These are phyloP conservation scores for Blera fallax DNA, from an alignment of 2,888 invertebrate species.

Conservation along the genomic window DNA sequence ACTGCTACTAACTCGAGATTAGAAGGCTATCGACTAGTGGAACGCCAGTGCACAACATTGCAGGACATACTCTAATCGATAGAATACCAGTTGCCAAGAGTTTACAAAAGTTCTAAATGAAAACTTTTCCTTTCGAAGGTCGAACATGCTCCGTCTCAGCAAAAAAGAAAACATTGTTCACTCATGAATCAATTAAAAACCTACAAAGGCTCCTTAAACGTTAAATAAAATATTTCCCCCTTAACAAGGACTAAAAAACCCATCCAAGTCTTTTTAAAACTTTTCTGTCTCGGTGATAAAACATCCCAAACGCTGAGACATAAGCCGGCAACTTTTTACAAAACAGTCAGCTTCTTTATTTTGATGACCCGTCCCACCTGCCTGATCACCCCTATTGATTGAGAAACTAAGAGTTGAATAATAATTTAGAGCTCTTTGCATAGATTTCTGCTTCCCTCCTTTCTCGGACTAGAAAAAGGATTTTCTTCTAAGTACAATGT, in stretches of 20 bases:
- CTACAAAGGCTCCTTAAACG: background rate
- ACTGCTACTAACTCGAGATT: too few species aligned
- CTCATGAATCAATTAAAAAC: slow-evolving; percentile 16
- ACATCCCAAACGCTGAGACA: background rate
- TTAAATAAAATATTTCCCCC: slow-evolving; percentile 29
- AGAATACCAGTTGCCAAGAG: too few species aligned
- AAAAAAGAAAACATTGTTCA: background rate
- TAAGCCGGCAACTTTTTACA: background rate
- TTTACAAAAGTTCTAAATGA: background rate
- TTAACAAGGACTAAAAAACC: slow-evolving; percentile 14
- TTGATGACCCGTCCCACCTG: slow-evolving; percentile 35
- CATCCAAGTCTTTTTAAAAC: slow-evolving; percentile 41
- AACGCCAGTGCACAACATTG: too few species aligned
- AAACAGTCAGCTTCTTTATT: background rate
- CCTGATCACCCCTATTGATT: slow-evolving; percentile 54
- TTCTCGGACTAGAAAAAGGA: slow-evolving; percentile 2
- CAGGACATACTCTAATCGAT: too few species aligned
- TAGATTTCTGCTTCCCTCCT: background rate
- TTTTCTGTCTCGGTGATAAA: slow-evolving; percentile 37
- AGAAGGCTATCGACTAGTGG: too few species aligned
- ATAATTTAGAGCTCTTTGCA: slow-evolving; percentile 40
- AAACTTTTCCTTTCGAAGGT: slow-evolving; percentile 6
- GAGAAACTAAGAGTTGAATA: slow-evolving; percentile 65
- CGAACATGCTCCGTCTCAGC: background rate
- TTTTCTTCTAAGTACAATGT: slow-evolving; percentile 53